Evolutionary conservation across 2,113 vertebrate genomes (phyloP).

Genomic region (Gasterosteus aculeatus): DNA sequence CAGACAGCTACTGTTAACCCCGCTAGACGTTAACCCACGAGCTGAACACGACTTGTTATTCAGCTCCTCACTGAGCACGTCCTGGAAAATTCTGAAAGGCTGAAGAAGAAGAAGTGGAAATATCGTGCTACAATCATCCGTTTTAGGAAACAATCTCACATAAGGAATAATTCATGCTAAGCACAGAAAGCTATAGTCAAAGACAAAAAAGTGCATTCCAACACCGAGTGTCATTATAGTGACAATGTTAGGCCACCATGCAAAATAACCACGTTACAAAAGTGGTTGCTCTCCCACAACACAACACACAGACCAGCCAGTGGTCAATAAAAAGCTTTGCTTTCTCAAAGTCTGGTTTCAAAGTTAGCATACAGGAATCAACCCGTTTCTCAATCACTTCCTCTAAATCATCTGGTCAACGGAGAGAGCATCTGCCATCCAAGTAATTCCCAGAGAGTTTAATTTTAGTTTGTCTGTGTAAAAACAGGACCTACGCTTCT

Average conservation of each 20-base stretch:
- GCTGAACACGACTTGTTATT: slow-evolving; percentile 13
- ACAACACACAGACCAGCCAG: slow-evolving; percentile 68
- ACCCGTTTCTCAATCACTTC: slow-evolving; percentile 15
- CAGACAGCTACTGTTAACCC: slow-evolving; percentile 36
- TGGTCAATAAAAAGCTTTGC: slow-evolving; percentile 46
- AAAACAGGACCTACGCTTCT: slow-evolving; percentile 28
- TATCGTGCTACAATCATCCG: slow-evolving; percentile 65
- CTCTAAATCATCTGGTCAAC: slow-evolving; percentile 27
- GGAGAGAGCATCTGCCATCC: slow-evolving; percentile 16
- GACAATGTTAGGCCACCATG: slow-evolving; percentile 66
- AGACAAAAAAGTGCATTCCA: slow-evolving; percentile 70
- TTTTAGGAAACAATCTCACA: slow-evolving; percentile 48
- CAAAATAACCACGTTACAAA: slow-evolving; percentile 61
- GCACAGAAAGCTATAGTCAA: slow-evolving; percentile 59
- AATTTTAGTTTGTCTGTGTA: slow-evolving; percentile 44
- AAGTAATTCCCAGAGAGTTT: slow-evolving; percentile 22
- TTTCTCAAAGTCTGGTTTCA: slow-evolving; percentile 48
- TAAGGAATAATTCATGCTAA: slow-evolving; percentile 65
- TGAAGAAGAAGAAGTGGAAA: slow-evolving; percentile 36
- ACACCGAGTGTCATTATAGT: slow-evolving; percentile 58
- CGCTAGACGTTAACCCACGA: slow-evolving; percentile 19
- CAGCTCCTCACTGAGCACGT: slow-evolving; percentile 17
- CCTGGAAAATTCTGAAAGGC: slow-evolving; percentile 26
- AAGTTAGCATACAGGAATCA: slow-evolving; percentile 38
- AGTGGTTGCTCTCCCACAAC: slow-evolving; percentile 44